A percentile compares a stretch with the other conserved stretches of the same genome.
phyloP scores from a whole-genome alignment of 2,888 invertebrate species.

The Ichneumoninae sp. region DNA sequence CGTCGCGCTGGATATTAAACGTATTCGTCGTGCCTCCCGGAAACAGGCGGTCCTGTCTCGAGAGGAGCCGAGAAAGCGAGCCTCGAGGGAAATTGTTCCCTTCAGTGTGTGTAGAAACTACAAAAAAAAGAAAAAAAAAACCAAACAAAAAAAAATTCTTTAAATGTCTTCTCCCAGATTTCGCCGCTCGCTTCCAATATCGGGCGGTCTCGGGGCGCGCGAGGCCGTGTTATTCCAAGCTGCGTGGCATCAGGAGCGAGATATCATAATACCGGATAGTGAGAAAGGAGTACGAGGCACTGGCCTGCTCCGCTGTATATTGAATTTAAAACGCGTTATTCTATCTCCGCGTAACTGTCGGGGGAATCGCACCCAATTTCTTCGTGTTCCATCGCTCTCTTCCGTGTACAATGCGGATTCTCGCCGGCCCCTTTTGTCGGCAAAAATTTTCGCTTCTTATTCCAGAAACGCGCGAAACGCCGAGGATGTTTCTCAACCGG shows the following conservation, averaged over 20 bases:
- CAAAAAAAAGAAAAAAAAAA: background rate
- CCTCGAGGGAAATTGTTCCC: slow-evolving; percentile 13
- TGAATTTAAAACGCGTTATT: slow-evolving; percentile 53
- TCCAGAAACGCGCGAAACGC: background rate
- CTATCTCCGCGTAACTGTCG: slow-evolving; percentile 3
- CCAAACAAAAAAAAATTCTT: slow-evolving; percentile 19
- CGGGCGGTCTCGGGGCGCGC: slow-evolving; percentile 55
- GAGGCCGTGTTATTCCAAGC: slow-evolving; percentile 43
- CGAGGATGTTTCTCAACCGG: background rate
- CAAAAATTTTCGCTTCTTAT: slow-evolving; percentile 10
- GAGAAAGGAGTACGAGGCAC: background rate
- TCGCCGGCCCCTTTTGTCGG: slow-evolving; percentile 19
- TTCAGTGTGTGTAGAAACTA: slow-evolving; percentile 24
- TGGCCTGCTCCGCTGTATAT: slow-evolving; percentile 39
- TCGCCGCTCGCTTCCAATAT: slow-evolving; percentile 75
- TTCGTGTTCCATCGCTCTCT: background rate
- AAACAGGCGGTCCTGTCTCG: background rate
- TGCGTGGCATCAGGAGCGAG: slow-evolving; percentile 36
- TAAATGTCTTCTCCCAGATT: slow-evolving; percentile 63
- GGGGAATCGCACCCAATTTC: background rate
- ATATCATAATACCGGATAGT: slow-evolving; percentile 45
- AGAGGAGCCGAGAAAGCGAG: background rate
- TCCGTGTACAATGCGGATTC: slow-evolving; percentile 4
- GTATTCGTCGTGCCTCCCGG: slow-evolving; percentile 72
- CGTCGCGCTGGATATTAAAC: slow-evolving; percentile 74